phyloP scores from a whole-genome alignment of 37 sponge, comb jelly and placozoan species.

The Crambe crambe region DNA sequence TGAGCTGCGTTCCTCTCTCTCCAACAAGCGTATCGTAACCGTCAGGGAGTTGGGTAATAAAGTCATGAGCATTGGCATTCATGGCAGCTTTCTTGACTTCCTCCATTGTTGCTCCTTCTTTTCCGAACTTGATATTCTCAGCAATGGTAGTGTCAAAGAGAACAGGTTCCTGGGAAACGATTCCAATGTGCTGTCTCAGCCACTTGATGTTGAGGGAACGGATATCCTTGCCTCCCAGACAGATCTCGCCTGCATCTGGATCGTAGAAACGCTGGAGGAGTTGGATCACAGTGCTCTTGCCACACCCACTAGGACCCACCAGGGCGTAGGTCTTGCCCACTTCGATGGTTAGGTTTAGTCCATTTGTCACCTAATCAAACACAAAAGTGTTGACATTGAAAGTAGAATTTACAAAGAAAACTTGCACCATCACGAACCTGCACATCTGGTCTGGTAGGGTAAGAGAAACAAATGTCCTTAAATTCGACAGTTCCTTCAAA shows the following conservation, averaged over 20 bases:
- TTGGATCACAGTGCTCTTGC: conserved; percentile 86
- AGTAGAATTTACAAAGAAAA: not conserved
- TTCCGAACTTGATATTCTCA: conserved; percentile 84
- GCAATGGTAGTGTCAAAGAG: conserved; percentile 90
- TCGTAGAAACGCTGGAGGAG: conserved; percentile 91
- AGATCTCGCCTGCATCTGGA: conserved; percentile 35
- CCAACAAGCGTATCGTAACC: conserved; percentile 89
- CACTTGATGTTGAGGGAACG: conserved; percentile 75
- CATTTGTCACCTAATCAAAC: conserved; percentile 56
- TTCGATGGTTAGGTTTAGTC: conserved; percentile 49
- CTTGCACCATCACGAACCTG: conserved; percentile 42
- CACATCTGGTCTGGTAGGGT: conserved; percentile 83
- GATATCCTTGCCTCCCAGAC: conserved; percentile 77
- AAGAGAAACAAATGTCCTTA: conserved; percentile 74
- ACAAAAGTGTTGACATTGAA: not conserved
- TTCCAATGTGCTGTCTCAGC: conserved; percentile 87
- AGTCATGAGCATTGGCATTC: conserved; percentile 83
- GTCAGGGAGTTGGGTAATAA: conserved; percentile 79
- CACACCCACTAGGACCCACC: conserved; percentile 94
- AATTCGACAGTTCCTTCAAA: conserved; percentile 72
- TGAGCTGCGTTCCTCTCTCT: conserved; percentile 83
- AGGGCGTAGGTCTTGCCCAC: conserved; percentile 82
- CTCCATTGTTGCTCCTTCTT: conserved; percentile 64
- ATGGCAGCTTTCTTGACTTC: conserved; percentile 80
- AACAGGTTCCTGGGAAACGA: conserved; percentile 94